phyloP scores from a whole-genome alignment of 2,888 invertebrate genomes.

The Brachycybe producta region DNA sequence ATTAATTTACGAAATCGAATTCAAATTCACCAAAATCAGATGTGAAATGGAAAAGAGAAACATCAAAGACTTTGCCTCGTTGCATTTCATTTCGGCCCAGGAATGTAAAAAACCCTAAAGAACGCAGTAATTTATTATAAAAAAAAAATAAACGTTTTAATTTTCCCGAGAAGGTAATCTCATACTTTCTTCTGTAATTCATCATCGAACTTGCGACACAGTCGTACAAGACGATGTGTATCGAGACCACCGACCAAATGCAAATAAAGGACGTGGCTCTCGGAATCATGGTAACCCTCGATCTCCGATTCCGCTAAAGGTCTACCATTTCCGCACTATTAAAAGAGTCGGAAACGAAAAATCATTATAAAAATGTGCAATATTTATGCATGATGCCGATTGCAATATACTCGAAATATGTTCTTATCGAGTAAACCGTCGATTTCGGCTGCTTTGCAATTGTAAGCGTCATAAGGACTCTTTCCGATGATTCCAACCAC shows the following conservation, averaged over 20 bases:
- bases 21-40: constrained; percentile 13
- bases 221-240: constrained; percentile 2
- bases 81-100: constrained; percentile 15
- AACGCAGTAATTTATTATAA: neutral
- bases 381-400: neutral
- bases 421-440: constrained; percentile 3
- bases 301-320: neutral
- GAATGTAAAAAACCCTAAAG: constrained; percentile 15
- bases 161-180: neutral
- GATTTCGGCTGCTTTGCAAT: constrained; percentile 11
- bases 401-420: constrained; percentile 12
- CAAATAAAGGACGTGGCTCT: constrained; percentile 11
- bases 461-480: constrained; percentile 3
- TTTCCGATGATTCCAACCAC: constrained; percentile 14
- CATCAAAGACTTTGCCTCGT: constrained; percentile 11
- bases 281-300: constrained; percentile 13
- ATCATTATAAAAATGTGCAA: neutral
- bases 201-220: constrained; percentile 1
- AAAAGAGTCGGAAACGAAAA: neutral
- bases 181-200: constrained; percentile 10
- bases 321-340: neutral
- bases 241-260: constrained; percentile 15
- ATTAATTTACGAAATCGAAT: too few relatives aligned
- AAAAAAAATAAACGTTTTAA: neutral
- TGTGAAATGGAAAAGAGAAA: constrained; percentile 15